These are phyloP conservation scores for Trichoplusia ni DNA, from an alignment of 1,140 invertebrate species.

Conservation along the genomic window DNA sequence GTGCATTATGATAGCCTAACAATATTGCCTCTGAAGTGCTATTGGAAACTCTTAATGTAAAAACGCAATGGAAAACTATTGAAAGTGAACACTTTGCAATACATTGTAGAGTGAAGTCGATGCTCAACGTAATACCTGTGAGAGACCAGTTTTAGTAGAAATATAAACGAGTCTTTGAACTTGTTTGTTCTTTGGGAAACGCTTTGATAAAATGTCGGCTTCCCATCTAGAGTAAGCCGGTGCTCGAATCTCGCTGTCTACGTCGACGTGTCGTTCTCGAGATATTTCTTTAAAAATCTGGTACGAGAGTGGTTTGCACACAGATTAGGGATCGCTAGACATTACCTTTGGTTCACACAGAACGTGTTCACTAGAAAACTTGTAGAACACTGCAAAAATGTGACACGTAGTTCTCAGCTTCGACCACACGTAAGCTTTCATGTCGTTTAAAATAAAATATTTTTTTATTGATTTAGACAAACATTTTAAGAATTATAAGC, in stretches of 20 bases:
- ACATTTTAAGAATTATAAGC: too few species aligned
- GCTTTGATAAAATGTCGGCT: constrained; percentile 6
- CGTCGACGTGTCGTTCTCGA: neutral
- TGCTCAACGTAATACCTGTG: neutral
- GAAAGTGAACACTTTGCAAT: constrained; percentile 5
- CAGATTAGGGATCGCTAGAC: constrained; percentile 4
- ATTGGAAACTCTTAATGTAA: too few species aligned
- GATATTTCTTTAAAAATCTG: constrained; percentile 2
- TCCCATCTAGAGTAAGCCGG: neutral
- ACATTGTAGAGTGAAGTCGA: neutral
- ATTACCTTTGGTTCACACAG: neutral
- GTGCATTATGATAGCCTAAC: constrained; percentile 14
- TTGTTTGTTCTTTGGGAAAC: constrained; percentile 4
- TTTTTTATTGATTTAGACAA: too few species aligned
- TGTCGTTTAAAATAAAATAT: too few species aligned
- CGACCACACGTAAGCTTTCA: too few species aligned
- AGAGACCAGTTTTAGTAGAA: constrained; percentile 13
- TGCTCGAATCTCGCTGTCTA: neutral
- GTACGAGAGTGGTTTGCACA: neutral
- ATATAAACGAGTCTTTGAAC: constrained; percentile 4
- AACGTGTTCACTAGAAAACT: constrained; percentile 5
- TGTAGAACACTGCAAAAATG: neutral
- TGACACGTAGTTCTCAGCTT: too few species aligned
- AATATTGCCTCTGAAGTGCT: too few species aligned
- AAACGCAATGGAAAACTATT: constrained; percentile 1